Percentiles rank a stretch among this genome's conserved stretches.
phyloP scores from a whole-genome alignment of 2,113 vertebrate species.

The Melanerpes formicivorus region DNA sequence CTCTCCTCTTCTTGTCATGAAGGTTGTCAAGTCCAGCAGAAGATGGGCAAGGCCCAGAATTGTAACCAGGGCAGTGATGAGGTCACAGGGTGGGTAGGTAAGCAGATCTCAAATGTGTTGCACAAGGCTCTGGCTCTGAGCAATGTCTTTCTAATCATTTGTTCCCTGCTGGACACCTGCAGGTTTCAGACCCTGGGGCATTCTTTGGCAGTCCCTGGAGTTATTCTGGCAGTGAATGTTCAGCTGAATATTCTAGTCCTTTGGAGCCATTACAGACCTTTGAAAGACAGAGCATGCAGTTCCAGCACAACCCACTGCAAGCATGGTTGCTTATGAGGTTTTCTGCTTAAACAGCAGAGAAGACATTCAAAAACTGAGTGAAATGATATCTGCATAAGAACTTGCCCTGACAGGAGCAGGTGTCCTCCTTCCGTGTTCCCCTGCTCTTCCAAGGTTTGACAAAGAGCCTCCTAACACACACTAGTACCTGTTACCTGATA shows the following conservation, averaged over 20 bases:
- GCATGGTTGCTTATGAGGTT: not conserved
- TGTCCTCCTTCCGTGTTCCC: not conserved
- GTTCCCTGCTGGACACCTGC: conserved; percentile 46
- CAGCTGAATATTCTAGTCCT: conserved; percentile 18
- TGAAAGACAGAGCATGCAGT: conserved; percentile 5
- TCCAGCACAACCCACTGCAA: not conserved
- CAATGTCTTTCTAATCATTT: conserved; percentile 55
- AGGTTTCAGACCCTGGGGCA: conserved; percentile 37
- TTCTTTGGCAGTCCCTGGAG: conserved; percentile 37
- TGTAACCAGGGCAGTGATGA: not conserved
- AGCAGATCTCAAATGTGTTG: conserved; percentile 20
- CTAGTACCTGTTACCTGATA: not conserved
- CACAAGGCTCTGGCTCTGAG: conserved; percentile 37
- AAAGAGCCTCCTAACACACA: not conserved
- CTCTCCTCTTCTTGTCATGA: not conserved
- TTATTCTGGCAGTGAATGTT: conserved; percentile 37
- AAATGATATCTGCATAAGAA: not conserved
- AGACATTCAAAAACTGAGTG: not conserved
- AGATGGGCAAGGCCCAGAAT: conserved; percentile 8
- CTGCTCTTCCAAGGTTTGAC: not conserved
- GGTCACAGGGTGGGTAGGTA: conserved; percentile 36
- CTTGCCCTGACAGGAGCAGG: not conserved
- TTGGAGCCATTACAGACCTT: conserved; percentile 19
- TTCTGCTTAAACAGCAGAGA: conserved; percentile 18
- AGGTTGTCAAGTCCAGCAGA: not conserved